Base-by-base conservation (phyloP, 2,113 vertebrate genomes). In the Aepyceros melampus region DNA sequence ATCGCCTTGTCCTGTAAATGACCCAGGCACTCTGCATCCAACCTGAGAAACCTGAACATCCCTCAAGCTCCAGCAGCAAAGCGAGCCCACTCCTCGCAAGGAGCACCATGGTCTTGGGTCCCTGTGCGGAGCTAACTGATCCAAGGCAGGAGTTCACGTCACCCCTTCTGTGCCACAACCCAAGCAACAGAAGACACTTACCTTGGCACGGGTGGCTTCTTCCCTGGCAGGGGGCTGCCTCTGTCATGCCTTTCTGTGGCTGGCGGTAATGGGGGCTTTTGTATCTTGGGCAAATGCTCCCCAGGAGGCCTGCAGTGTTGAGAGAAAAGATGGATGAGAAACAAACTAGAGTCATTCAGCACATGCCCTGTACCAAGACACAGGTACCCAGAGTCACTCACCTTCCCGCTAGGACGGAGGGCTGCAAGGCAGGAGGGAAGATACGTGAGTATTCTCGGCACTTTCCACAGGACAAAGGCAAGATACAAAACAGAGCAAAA, bases 221-320 rank as follows among this genome's bases (percentile, higher is more conserved):
- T 99, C 25, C 97, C 95, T 6, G 98, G 62, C 45, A 97, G 6
- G 4, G 98, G 98, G 58, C 97, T 99, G 14, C 97, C 99, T 98
- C 99, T 99, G 55, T 98, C 99, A 0, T 98, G 98, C 56, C 98
- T 98, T 13, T 99, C 99, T 0, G 92, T 85, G n/a, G 97, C 10
- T 43, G 99, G 96, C 5, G 99, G 99, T 7, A 99, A 62, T 2
- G 99, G 99, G 97, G 99, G 99, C 96, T 99, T 99, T 49, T 97
- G 92, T 97, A 99, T 98, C 98, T 98, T 99, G 97, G 98, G 98
- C 43, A 99, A 94, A 58, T 98, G 98, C 23, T 99, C 99, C 74
- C 98, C 98, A 2, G 98, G 96, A 78, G 95, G 74, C 94, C 99
- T 99, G 94, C 71, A 43, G 85, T n/a, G 56, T 81, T 45, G 96